Evolutionary conservation across 2,113 vertebrate species (phyloP), one percentile per base, ranked within the genome.

Genomic region (Colaptes auratus): DNA sequence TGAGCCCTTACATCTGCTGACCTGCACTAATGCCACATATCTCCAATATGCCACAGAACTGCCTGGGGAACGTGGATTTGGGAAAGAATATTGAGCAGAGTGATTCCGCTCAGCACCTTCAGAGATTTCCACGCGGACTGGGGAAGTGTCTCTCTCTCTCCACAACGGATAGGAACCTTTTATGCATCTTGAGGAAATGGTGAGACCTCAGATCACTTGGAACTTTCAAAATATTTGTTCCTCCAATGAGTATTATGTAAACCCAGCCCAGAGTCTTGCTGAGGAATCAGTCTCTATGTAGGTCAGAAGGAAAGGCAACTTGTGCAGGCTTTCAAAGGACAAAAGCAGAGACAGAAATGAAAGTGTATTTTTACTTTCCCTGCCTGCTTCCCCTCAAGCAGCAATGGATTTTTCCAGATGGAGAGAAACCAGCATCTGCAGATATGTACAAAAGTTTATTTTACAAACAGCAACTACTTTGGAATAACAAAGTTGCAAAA

Each of bases 381-480:
- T 92, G 96, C 88, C 56, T 2, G 2, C 48, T 95, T 73, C 72
- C 72, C 63, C 91, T 74, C 74, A n/a, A 87, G 71, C 67, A 87
- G 67, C 64, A 71, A 67, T 3, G 0, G 72, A 52, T 72, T 85
- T 77, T 67, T 74, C 74, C 91, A 89, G 81, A 69, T 58, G 71
- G 18, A 96, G 93, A 97, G 88, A 96, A 93, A 97, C 87, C 55
- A 92, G 91, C 82, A 42, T 76, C 59, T 82, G 76, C 81, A 89
- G 89, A 70, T 97, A 94, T 86, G 81, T 97, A 98, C 97, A 97
- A 97, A 98, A 53, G 88, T 95, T 92, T 97, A 96, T 97, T 94
- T 96, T 97, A 97, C 76, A 91, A 97, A 96, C 77, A 85, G 94
- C 92, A 63, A 77, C 92, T 96, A 85, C 86, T 96, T 90, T 71